These are phyloP conservation scores for Caenorhabditis japonica DNA, from an alignment of 2,888 invertebrate species.

Conservation along the genomic window DNA sequence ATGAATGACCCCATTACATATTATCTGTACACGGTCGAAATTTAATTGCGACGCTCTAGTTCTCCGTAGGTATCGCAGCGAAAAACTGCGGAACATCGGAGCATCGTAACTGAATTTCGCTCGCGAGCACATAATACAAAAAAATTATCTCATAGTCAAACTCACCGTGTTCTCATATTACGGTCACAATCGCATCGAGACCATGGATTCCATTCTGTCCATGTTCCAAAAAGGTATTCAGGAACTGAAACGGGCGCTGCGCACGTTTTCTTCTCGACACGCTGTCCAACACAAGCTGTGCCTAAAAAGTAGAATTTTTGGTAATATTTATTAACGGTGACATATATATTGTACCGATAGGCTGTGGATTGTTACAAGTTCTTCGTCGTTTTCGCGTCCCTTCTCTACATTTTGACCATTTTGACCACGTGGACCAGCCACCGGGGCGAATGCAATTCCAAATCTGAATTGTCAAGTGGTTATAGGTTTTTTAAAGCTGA, in stretches of 20 bases:
- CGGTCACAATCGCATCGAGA: constrained; percentile 37
- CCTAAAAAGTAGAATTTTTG: not conserved
- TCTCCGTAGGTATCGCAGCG: too few species aligned
- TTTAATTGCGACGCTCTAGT: too few species aligned
- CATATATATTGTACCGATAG: constrained; percentile 23
- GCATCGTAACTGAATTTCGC: too few species aligned
- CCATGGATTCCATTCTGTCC: constrained; percentile 47
- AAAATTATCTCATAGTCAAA: not conserved
- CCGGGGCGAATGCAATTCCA: constrained; percentile 38
- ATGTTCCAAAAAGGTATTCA: constrained; percentile 35
- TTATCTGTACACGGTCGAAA: too few species aligned
- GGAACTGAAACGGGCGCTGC: constrained; percentile 7
- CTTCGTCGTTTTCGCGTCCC: constrained; percentile 39
- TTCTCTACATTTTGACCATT: constrained; percentile 50
- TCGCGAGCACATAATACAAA: too few species aligned
- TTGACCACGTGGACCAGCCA: constrained; percentile 47
- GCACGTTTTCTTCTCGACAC: constrained; percentile 31
- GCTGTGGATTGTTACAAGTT: constrained; percentile 26
- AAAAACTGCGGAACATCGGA: too few species aligned
- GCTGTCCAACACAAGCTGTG: constrained; percentile 13
- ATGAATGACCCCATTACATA: too few species aligned
- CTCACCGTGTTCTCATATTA: constrained; percentile 22
- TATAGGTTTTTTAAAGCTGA: not conserved
- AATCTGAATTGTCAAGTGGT: constrained; percentile 20
- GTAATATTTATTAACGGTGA: too few species aligned